Evolutionary conservation across 2,797 vertebrate species (phyloP), one percentile per base, ranked within the genome.

Genomic region (Enteromius paludinosus): DNA sequence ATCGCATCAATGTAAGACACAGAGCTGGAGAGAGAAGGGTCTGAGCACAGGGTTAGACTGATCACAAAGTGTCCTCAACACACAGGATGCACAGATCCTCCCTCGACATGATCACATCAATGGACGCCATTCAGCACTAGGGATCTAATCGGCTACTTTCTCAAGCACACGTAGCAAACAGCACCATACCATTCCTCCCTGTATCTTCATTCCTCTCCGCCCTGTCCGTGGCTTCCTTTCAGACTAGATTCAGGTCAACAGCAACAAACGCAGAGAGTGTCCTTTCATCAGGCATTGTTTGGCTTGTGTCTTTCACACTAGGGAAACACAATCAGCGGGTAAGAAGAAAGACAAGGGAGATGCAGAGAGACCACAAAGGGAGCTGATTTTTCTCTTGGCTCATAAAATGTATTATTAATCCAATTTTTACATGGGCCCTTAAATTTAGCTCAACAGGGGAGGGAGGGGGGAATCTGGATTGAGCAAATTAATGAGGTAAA

Each of bases 401-500:
- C 90, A 92, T 92, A 88, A 91, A 90, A 94, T 94, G 89, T 93
- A 93, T 95, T 94, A 94, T 94, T 93, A 94, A 94, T 93, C 88
- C 87, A 94, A 93, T 92, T 93, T 93, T 91, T 83, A 88, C 86
- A 88, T 80, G 83, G 90, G 93, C 91, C 89, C 91, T 91, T 92
- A 89, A 81, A 90, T 88, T 87, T 73, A 82, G 81, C 84, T 73
- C 76, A 81, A 81, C 30, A 81, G 75, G 59, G 72, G 69, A 70
- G 80, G 61, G 66, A 43, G 35, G 81, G 59, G 43, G 38, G 75
- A 70, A 84, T 90, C 92, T 90, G 92, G 91, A 92, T 92, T 87
- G 89, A 90, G 91, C 84, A 92, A 93, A 94, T 95, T 95, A 95
- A 95, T 94, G 95, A 95, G 94, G 94, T 94, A 95, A 95, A 95